Base-by-base conservation (phyloP, 1,140 invertebrate species). In the Drosophila serrata region DNA sequence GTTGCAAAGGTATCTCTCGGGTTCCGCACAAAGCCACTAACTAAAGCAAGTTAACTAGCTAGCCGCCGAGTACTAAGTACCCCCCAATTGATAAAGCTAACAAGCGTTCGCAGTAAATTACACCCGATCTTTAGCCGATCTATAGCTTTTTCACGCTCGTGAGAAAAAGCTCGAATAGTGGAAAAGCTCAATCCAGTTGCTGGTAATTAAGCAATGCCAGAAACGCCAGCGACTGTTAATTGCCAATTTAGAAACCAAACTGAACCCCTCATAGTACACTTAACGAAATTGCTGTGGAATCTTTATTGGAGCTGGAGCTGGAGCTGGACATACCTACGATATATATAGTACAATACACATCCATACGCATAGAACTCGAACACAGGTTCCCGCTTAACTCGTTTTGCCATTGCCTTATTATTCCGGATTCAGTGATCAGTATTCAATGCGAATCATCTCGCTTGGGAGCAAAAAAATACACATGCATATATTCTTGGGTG, bases 11-110 rank as follows among this genome's bases (percentile, higher is more conserved):
- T 27, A 40, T 75, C 70, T 72, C 12, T 59, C 55, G 46, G 17
- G 7, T 17, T 5, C 22, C 58, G n/a, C 22, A 53, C 17, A 43
- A 65, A 43, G 39, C 35, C 35, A 75, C 68, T 22, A 72, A 74
- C 67, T 74, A 56, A n/a, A 72, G 37, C 39, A 49, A 75, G 31
- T 48, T 48, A 49, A 59, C 57, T 60, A 42, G 31, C 61, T 42
- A 29, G 29, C 6, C 12, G 9, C 17, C 33, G 0, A 8, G 17
- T 22, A 35, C 45, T 35, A 65, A 51, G 53, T 65, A 35, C 45
- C 24, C n/a, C n/a, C 53, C 48, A 59, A 76, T 76, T 76, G 74
- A 76, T 76, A 76, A 76, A 76, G 74, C 70, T 61, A 51, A 45
- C 57, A 51, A 65, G 60, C 45, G 7, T 53, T 35, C 31, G 31